phyloP scores from a whole-genome alignment of 2,888 invertebrate species.

The Iphiclides podalirius region DNA sequence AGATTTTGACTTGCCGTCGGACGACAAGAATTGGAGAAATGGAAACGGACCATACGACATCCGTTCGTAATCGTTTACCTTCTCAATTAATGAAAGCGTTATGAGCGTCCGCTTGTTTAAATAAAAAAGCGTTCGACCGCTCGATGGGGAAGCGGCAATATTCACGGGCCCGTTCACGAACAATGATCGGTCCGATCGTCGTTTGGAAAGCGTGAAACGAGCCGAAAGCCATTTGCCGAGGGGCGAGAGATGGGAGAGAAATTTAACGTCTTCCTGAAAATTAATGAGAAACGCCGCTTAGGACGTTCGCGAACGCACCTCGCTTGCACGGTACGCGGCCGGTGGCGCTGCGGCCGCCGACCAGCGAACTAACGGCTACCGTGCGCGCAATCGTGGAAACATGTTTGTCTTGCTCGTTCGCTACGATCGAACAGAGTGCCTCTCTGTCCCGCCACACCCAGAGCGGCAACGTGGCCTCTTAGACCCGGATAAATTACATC shows the following conservation, averaged over 20 bases:
- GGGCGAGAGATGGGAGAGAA: conserved; percentile 58
- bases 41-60: no score
- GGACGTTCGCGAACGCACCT: conserved; percentile 67
- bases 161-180: conserved; percentile 31
- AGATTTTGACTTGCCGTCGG: no score
- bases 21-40: no score
- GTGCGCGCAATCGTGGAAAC: conserved; percentile 56
- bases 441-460: conserved; percentile 63
- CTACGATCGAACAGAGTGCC: conserved; percentile 32
- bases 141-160: conserved; percentile 28
- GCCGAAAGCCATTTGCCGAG: conserved; percentile 61
- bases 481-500: conserved; percentile 78
- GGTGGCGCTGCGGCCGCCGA: conserved; percentile 51
- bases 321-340: conserved; percentile 62
- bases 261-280: conserved; percentile 74
- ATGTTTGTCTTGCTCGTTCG: conserved; percentile 52
- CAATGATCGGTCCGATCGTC: conserved; percentile 28
- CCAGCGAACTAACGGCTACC: conserved; percentile 70
- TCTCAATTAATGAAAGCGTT: no score
- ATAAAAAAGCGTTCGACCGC: no score
- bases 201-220: conserved; percentile 48
- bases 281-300: conserved; percentile 74
- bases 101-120: no score
- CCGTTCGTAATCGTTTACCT: no score
- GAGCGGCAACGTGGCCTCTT: conserved; percentile 71